phyloP scores from a whole-genome alignment of 2,888 invertebrate genomes.

The Steinernema hermaphroditum region DNA sequence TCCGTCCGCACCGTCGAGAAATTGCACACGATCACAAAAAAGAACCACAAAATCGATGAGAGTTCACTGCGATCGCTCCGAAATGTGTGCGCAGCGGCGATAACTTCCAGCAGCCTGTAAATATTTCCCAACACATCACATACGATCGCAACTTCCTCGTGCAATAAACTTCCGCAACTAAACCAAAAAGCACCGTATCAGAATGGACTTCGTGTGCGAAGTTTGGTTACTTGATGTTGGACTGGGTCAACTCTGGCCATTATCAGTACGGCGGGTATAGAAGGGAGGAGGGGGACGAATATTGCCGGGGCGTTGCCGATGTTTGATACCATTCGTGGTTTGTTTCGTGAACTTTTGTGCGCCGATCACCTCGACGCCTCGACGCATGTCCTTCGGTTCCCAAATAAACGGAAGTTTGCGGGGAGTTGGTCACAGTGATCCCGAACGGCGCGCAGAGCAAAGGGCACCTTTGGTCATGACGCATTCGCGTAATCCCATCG shows the following conservation, averaged over 20 bases:
- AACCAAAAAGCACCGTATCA: not conserved
- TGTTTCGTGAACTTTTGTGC: not conserved
- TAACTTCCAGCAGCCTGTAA: not conserved
- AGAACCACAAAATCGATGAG: constrained; percentile 7
- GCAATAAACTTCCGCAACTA: not conserved
- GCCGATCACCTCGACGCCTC: not conserved
- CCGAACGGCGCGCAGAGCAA: not conserved
- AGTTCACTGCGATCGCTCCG: constrained; percentile 26
- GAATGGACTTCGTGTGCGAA: too few species aligned
- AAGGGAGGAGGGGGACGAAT: not conserved
- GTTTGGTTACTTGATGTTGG: too few species aligned
- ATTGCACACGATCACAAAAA: not conserved
- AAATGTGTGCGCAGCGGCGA: not conserved
- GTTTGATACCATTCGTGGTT: not conserved
- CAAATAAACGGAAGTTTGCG: not conserved
- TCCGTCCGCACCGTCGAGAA: not conserved
- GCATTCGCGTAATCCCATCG: not conserved
- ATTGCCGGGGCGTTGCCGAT: not conserved
- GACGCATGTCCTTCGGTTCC: too few species aligned
- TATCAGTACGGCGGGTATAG: not conserved
- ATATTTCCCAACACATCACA: too few species aligned
- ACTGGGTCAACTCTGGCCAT: not conserved
- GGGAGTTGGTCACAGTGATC: not conserved
- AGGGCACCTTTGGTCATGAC: not conserved
- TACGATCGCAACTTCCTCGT: not conserved